Percentiles rank a stretch among this genome's conserved stretches.
These are phyloP conservation scores for Leucophenga maculata DNA, from an alignment of 2,888 invertebrate genomes.

Conservation along the genomic window DNA sequence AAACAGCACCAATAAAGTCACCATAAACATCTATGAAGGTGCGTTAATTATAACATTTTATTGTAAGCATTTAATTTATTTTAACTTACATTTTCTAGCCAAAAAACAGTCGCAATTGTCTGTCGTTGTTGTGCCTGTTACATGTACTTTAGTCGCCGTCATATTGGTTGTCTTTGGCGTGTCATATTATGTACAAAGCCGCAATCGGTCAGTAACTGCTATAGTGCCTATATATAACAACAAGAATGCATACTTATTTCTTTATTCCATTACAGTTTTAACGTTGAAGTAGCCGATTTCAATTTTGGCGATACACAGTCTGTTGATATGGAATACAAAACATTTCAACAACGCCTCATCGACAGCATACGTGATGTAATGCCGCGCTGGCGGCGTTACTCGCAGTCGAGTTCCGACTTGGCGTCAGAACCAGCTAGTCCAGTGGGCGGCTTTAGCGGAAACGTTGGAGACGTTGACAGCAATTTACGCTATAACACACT, in stretches of 20 bases:
- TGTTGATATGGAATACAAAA: conserved; percentile 88
- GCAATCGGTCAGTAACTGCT: conserved; percentile 77
- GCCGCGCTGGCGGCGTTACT: conserved; percentile 59
- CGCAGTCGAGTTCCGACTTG: conserved; percentile 61
- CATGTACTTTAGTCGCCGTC: conserved; percentile 85
- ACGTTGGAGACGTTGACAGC: conserved; percentile 61
- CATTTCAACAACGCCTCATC: conserved; percentile 85
- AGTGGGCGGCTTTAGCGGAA: conserved; percentile 42
- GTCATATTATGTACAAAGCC: conserved; percentile 87
- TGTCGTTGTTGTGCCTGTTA: conserved; percentile 89
- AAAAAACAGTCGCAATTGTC: conserved; percentile 86
- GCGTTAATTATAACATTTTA: conserved; percentile 49
- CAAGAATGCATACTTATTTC: conserved; percentile 6
- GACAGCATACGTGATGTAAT: conserved; percentile 82
- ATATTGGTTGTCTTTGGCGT: conserved; percentile 89
- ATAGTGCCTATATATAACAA: neutral
- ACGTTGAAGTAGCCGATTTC: conserved; percentile 91
- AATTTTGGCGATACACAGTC: conserved; percentile 86
- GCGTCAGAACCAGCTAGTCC: conserved; percentile 56
- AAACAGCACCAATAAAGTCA: conserved; percentile 79
- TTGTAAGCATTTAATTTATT: neutral
- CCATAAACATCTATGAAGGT: conserved; percentile 90
- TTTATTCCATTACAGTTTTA: conserved; percentile 75
- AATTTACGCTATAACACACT: conserved; percentile 65
- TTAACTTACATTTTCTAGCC: conserved; percentile 74